phyloP scores from a whole-genome alignment of 2,888 invertebrate genomes.

The Pyralis farinalis region DNA sequence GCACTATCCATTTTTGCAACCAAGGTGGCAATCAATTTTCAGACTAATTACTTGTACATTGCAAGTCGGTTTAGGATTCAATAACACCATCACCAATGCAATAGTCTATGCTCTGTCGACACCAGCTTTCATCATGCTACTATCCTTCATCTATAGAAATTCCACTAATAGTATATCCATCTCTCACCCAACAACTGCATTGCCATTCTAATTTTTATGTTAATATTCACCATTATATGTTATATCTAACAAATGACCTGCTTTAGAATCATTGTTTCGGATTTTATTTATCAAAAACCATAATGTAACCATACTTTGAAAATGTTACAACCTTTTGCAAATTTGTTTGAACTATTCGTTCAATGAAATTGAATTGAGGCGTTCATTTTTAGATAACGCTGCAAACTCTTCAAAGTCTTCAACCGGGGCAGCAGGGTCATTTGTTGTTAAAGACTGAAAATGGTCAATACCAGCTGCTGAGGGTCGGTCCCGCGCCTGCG shows the following conservation, averaged over 20 bases:
- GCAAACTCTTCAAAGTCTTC: slow-evolving; percentile 92
- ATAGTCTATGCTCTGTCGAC: not conserved
- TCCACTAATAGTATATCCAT: slow-evolving; percentile 7
- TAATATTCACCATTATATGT: slow-evolving; percentile 27
- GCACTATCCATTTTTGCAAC: too few relatives aligned
- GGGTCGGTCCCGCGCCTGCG: slow-evolving; percentile 91
- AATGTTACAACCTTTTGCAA: slow-evolving; percentile 18
- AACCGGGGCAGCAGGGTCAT: slow-evolving; percentile 93
- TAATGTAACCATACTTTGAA: slow-evolving; percentile 3
- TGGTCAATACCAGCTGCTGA: slow-evolving; percentile 96
- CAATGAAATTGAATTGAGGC: slow-evolving; percentile 58
- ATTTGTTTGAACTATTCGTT: slow-evolving; percentile 27
- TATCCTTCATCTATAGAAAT: not conserved
- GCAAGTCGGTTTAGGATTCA: not conserved
- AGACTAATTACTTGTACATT: not conserved
- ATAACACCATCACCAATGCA: not conserved
- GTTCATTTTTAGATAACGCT: slow-evolving; percentile 89
- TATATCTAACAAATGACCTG: slow-evolving; percentile 56
- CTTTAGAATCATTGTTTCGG: slow-evolving; percentile 36
- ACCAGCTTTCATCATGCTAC: slow-evolving; percentile 4
- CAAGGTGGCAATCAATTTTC: too few relatives aligned
- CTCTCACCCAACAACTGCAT: slow-evolving; percentile 26
- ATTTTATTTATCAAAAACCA: slow-evolving; percentile 22
- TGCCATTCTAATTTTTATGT: slow-evolving; percentile 18
- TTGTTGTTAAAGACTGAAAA: slow-evolving; percentile 97